Conservation (phyloP, 2,113 vertebrate species). For the Edolisoma coerulescens region DNA sequence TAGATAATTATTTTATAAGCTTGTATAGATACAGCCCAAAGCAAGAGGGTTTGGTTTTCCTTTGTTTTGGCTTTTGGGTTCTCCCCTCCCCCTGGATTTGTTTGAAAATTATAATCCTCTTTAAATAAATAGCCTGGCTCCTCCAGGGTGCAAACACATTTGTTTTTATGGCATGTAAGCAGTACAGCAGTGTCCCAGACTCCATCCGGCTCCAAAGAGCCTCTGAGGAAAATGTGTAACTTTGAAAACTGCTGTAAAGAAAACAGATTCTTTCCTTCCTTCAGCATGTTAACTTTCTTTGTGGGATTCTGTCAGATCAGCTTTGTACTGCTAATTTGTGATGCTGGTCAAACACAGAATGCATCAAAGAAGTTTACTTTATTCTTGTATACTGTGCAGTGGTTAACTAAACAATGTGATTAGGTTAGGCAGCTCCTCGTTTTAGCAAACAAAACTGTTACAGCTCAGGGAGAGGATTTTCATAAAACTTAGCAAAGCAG, state of each 20-base stretch:
- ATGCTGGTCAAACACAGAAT: not conserved
- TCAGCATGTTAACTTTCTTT: not conserved
- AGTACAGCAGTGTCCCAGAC: not conserved
- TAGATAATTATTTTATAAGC: not conserved
- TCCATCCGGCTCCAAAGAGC: not conserved
- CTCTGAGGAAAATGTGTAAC: not conserved
- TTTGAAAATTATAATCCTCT: not conserved
- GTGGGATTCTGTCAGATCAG: constrained; percentile 1
- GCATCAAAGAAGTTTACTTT: not conserved
- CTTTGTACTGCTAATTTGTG: not conserved
- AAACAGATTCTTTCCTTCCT: not conserved
- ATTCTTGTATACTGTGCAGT: not conserved
- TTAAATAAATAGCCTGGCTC: not conserved
- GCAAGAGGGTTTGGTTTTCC: not conserved
- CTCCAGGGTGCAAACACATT: not conserved
- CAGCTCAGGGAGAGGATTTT: not conserved
- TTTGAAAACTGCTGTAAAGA: constrained; percentile 13
- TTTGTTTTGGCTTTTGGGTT: not conserved
- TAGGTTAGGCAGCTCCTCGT: not conserved
- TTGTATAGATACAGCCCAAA: not conserved
- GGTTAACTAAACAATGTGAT: not conserved
- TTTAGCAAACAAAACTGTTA: not conserved
- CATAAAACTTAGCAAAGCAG: not conserved
- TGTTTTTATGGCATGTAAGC: not conserved
- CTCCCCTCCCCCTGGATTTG: not conserved